Evolutionary conservation across 2,888 invertebrate genomes (phyloP), one percentile per base, ranked within the genome.

Genomic region (Tipula unca): DNA sequence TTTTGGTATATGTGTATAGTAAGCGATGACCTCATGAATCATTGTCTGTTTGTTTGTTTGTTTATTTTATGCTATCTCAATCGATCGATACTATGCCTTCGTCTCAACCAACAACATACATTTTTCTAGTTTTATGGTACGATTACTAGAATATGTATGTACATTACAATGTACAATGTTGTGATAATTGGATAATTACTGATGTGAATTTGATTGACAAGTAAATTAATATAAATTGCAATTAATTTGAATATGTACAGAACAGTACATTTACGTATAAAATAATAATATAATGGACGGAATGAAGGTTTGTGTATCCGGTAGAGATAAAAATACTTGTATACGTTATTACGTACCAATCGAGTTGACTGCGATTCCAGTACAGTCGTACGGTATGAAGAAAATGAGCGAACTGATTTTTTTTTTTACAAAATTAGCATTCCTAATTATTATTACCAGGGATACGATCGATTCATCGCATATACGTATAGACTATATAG

Each of bases 141-240:
- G 48, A 42, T 10, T 48, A 39, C n/a, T 10, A 6, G 8, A 48
- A 48, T 48, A 48, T 17, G 48, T 48, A 48, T 48, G 10, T 69
- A 17, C 17, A 17, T 54, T 5, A 36, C 5, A 54, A 20, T 10
- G 13, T 25, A 69, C 69, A 69, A 25, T 69, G 25, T 69, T 69
- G 69, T 69, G 69, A 69, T 69, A 69, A 69, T 69, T 69, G 69
- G 25, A 69, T 69, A 69, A 69, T 69, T 69, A 69, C 69, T 69
- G 20, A 69, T 69, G 25, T 69, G 69, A 69, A 25, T 69, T 69
- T 69, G 69, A 69, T 69, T 69, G 69, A 69, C 69, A 69, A 69
- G 69, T 69, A 69, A 69, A 69, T 69, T 69, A 69, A 69, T 69
- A 25, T 69, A 69, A 69, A 69, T 69, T 69, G 69, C 69, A 69